These are phyloP conservation scores for Neoscelio sp. DNA, from an alignment of 2,888 invertebrate genomes.

Conservation along the genomic window DNA sequence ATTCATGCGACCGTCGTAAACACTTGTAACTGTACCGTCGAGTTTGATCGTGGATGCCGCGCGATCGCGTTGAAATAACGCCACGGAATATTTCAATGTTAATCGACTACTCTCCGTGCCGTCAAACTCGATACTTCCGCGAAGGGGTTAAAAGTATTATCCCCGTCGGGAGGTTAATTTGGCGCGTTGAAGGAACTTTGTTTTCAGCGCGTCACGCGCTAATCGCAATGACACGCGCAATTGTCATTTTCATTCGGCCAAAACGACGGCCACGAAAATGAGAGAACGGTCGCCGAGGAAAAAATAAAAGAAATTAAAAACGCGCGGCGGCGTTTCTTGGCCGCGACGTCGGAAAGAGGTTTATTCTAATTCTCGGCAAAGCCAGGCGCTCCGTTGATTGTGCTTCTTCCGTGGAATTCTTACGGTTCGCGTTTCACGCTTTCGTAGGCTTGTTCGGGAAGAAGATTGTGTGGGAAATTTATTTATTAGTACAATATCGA, in stretches of 20 bases:
- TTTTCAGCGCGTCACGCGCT: neutral
- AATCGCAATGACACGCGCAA: neutral
- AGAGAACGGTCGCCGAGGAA: constrained; percentile 15
- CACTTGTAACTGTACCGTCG: too few relatives aligned
- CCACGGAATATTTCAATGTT: neutral
- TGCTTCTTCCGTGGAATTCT: constrained; percentile 47
- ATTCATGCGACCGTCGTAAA: constrained; percentile 28
- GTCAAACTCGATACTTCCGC: too few relatives aligned
- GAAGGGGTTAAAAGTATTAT: too few relatives aligned
- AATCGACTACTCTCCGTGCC: too few relatives aligned
- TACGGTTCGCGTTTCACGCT: constrained; percentile 40
- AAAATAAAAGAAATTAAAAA: constrained; percentile 16
- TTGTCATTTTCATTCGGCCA: constrained; percentile 14
- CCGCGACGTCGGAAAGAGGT: constrained; percentile 37
- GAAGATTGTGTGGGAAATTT: constrained; percentile 42
- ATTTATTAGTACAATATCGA: constrained; percentile 30
- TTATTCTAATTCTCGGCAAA: constrained; percentile 52
- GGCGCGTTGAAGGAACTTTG: neutral
- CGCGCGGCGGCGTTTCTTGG: constrained; percentile 33
- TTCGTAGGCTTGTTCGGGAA: constrained; percentile 11
- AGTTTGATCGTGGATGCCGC: constrained; percentile 9
- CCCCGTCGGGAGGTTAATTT: neutral
- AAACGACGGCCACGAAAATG: constrained; percentile 27
- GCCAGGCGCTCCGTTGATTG: constrained; percentile 45
- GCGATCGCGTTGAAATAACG: constrained; percentile 16